Conservation (phyloP, 2,888 invertebrate species). For the Hylaea fasciaria region DNA sequence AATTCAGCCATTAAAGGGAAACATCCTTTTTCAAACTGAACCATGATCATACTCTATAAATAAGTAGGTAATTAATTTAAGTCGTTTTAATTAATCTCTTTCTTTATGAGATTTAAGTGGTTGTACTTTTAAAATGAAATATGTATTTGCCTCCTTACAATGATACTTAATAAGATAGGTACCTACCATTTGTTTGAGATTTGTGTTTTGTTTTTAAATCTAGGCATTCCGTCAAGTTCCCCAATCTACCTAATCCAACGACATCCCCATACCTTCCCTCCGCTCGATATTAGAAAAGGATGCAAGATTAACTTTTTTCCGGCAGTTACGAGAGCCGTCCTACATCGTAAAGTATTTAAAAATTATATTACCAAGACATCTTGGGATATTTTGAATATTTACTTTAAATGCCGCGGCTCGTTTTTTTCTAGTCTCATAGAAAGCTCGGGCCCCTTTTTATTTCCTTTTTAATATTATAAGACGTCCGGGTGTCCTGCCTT, state of each 20-base stretch:
- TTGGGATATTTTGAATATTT: conserved; percentile 62
- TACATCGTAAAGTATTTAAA: conserved; percentile 71
- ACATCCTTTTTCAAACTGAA: too few species aligned
- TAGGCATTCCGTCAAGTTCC: conserved; percentile 21
- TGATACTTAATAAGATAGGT: too few species aligned
- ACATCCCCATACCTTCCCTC: conserved; percentile 35
- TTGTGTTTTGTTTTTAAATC: too few species aligned
- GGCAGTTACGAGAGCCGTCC: conserved; percentile 57
- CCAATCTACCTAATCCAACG: background rate
- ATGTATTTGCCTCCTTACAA: too few species aligned
- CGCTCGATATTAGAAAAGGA: conserved; percentile 42
- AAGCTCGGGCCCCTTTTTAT: conserved; percentile 40
- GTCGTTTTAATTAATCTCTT: too few species aligned
- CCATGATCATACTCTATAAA: too few species aligned
- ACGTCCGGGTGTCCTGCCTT: conserved; percentile 63
- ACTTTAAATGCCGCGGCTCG: conserved; percentile 52
- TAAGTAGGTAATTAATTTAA: too few species aligned
- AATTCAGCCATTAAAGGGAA: too few species aligned
- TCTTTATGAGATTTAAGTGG: too few species aligned
- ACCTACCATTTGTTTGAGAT: too few species aligned
- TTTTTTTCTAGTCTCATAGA: conserved; percentile 50
- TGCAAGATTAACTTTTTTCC: conserved; percentile 43
- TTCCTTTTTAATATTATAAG: conserved; percentile 34
- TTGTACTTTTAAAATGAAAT: too few species aligned
- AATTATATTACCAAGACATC: conserved; percentile 63